A percentile compares a stretch with the other conserved stretches of the same genome.
Conservation (phyloP, 2,113 vertebrate genomes). For the Coregonus clupeaformis region DNA sequence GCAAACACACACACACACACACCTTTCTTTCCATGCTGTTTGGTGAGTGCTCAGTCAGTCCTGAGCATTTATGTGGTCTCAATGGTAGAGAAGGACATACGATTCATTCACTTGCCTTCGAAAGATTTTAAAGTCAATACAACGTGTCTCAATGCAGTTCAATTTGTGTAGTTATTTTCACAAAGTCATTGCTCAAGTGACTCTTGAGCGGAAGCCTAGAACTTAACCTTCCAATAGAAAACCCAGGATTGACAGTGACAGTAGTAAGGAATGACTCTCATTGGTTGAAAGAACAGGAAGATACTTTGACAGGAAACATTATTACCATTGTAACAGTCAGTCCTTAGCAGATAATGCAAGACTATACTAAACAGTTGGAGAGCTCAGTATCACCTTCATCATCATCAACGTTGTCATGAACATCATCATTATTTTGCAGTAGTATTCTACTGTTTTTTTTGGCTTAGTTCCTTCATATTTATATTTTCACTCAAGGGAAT, state of each 20-base stretch:
- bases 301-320: background rate
- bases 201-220: background rate
- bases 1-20: background rate
- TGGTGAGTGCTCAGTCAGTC: conserved; percentile 43
- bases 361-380: background rate
- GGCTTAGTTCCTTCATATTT: background rate
- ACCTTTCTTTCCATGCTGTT: conserved; percentile 6
- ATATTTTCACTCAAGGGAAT: background rate
- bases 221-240: background rate
- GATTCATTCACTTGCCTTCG: too few species aligned
- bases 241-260: background rate
- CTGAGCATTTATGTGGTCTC: conserved; percentile 23
- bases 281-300: background rate
- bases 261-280: background rate
- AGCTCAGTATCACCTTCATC: background rate
- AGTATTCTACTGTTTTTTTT: background rate
- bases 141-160: background rate
- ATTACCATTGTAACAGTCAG: too few species aligned
- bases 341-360: background rate
- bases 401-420: too few species aligned
- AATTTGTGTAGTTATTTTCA: background rate
- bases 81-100: conserved; percentile 26
- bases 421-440: background rate
- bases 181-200: background rate
- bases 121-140: background rate